Base-by-base conservation (phyloP, 2,113 vertebrate genomes). In the Psophia crepitans region DNA sequence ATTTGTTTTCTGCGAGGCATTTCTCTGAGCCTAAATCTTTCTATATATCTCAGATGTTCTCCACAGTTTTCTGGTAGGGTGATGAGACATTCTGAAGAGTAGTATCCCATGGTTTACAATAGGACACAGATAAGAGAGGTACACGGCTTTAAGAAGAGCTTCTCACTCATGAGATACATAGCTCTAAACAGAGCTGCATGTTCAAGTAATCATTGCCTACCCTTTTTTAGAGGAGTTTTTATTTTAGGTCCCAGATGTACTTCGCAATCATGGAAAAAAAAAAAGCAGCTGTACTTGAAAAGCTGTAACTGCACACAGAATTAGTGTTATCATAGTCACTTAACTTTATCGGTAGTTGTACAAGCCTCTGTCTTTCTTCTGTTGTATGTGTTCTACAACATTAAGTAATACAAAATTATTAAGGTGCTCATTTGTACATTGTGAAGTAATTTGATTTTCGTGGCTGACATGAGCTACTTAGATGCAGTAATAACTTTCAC, bases 371-470 rank as follows among this genome's bases (percentile, higher is more conserved):
- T 65, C 14, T 74, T 81, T 30, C 28, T 89, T 93, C 64, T 57
- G 43, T 89, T 7, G 2, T 21, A 8, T 6, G 22, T 0, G 0
- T 66, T 75, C 43, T 65, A 27, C 71, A 84, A 11, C 10, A 9
- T 54, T 33, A 53, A 66, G 26, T 32, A 68, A 57, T 30, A 20
- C 0, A 5, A 43, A 85, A 53, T 76, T 44, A 44, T 32, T 26
- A 27, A 49, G 58, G 35, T 77, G 18, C 17, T 82, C 6, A 5
- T 41, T 91, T 69, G 12, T 61, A 23, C 44, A 14, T 60, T 85
- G 41, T 76, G 27, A 88, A 85, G 44, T 79, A 43, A 76, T 75
- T 69, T 65, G 9, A 46, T 87, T 63, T 76, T 90, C 1, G 2
- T 82, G 80, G 15, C 58, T 94, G 54, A 49, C 35, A 32, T 5